Base-by-base conservation (phyloP, 2,888 invertebrate species). In the Caenorhabditis sp. region DNA sequence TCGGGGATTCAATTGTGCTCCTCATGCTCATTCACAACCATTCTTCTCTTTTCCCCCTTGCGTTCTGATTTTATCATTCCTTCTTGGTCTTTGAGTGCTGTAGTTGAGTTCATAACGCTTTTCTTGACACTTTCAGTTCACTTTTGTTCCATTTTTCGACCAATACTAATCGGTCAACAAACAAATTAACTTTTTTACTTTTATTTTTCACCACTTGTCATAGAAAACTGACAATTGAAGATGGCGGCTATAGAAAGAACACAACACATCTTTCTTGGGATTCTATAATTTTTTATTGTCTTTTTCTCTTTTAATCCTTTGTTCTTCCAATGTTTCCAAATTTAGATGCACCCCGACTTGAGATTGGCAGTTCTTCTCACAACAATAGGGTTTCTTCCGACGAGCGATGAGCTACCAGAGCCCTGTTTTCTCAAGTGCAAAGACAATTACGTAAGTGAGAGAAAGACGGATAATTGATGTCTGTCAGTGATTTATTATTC, bases 341-440 rank as follows among this genome's bases (percentile, higher is more conserved):
- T 67, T 76, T 67, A 50, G 35, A 35, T 64, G 15, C n/a, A n/a
- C n/a, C n/a, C n/a, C 22, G 32, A 65, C 32, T 32, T 65, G 20
- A 50, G 44, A 28, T 22, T 68, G 26, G 50, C 65, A 24, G 35
- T 70, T 15, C 35, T 79, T 26, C 9, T 79, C 15, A 44, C 32
- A 35, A 61, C 61, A 61, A 53, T 72, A 37, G 61, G 51, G 11
- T n/a, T 72, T 4, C 20, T 61, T 37, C 55, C 28, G n/a, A n/a
- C n/a, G 4, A 67, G 47, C 22, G 37, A 68, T 44, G 61, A 68
- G 22, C 70, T 80, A 18, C 88, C 87, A 28, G 85, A 85, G 64
- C 85, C 88, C 0, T 88, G 87, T 53, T 86, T 89, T 44, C 80
- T 89, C 53, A 84, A 86, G 67, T 89, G 89, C 80, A 89, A 89